Evolutionary conservation across 2,113 vertebrate genomes (phyloP), one percentile per base, ranked within the genome.

Genomic region (Pteropus alecto): DNA sequence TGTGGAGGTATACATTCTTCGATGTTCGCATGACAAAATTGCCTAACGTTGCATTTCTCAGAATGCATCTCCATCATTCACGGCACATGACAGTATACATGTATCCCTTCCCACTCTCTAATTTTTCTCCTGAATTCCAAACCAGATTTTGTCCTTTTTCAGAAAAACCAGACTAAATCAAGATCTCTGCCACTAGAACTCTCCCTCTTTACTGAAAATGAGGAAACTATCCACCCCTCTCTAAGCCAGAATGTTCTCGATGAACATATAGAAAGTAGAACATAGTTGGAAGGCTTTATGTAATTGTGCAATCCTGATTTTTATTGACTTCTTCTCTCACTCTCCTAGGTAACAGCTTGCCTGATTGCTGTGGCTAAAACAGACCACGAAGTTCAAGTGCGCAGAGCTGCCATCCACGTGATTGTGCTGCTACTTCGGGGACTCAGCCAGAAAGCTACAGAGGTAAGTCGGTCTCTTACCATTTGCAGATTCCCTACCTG

Each of bases 371-470:
- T 99, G 68, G 99, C 99, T 81, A 99, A 98, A 97, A 99, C 98
- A 0, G 99, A 99, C 97, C 98, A 76, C 6, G 98, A 99, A 92
- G 98, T 98, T 0, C 99, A 99, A 86, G 99, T 99, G 84, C 99
- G 99, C 82, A 98, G 99, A 98, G 99, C 99, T 0, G 99, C 99
- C 0, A 97, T 99, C 86, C 99, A 99, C 0, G 99, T 99, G 78
- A 98, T 99, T 87, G 98, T 98, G 76, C 26, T 99, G 93, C 98
- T 99, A 97, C 98, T 99, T 9, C 98, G 98, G 81, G 99, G 99
- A 67, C 99, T 99, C 93, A 98, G 99, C 21, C 98, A 99, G 79
- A 99, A 98, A 97, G 98, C 99, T 70, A 99, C 99, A 1, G 99
- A 99, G 99, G 99, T 99, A 98, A 97, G 98, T 97, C 82, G 38